Evolutionary conservation across 2,888 invertebrate species (phyloP), one percentile per base, ranked within the genome.

Genomic region (Galerucella pusilla): DNA sequence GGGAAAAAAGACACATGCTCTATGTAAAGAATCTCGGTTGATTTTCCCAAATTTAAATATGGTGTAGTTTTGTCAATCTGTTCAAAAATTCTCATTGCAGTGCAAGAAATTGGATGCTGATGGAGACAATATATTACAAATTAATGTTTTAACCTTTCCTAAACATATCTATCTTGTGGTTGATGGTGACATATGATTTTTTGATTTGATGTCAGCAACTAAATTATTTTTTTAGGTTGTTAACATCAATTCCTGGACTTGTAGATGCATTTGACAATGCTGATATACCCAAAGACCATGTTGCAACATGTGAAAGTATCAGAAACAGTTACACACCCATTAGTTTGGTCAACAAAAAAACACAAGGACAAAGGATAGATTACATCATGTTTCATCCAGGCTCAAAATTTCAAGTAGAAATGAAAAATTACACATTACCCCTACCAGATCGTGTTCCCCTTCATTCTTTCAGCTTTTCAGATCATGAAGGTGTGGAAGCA

Each of bases 321-420:
- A 91, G 92, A 79, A 99, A 99, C 87, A 94, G 94, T 80, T 99
- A 97, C 85, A 93, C 96, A 0, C 87, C 91, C 71, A 85, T 88
- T 1, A 89, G 87, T 65, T 82, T 89, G 69, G 88, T 90, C 2
- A 88, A 89, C 73, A 85, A 86, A 12, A 88, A 88, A 70, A 93
- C 94, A 0, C 88, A 91, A 60, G 98, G 98, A 20, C 94, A 96
- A 86, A 91, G 98, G 77, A 97, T 99, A 81, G 99, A 99, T 89
- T 97, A 98, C 86, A 94, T 99, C 80, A 89, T 98, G 81, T 96
- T 92, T 85, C 89, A 89, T 78, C 86, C 89, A 57, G 85, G 86
- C 74, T 78, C 83, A 76, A 84, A 83, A 52, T 77, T 86, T 45
- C 80, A 83, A 75, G 85, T 90, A 11, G 86, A 88, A 42, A 87